Conservation (phyloP, 2,888 invertebrate genomes). For the Nomada hirtipes region DNA sequence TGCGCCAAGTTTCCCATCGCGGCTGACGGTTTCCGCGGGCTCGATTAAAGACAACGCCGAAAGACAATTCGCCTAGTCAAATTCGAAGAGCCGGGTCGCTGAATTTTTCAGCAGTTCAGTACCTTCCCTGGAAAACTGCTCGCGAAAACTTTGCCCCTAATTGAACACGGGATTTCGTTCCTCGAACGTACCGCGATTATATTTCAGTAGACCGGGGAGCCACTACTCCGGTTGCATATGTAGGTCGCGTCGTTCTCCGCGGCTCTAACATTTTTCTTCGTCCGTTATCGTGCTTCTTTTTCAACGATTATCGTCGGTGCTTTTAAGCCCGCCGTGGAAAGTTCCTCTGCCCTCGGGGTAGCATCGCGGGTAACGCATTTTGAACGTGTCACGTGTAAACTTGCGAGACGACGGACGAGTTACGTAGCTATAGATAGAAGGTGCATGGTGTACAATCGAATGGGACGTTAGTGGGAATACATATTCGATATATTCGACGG, state of each 20-base stretch:
- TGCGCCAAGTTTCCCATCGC: neutral
- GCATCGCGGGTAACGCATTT: neutral
- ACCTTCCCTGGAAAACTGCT: neutral
- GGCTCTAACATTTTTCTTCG: slow-evolving; percentile 16
- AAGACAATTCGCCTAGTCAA: neutral
- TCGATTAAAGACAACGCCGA: slow-evolving; percentile 8
- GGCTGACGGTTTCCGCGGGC: neutral
- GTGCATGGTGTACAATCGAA: neutral
- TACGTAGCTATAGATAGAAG: neutral
- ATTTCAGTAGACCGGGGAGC: slow-evolving; percentile 7
- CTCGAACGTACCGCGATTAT: slow-evolving; percentile 14
- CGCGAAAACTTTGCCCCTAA: slow-evolving; percentile 9
- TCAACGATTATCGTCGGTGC: slow-evolving; percentile 14
- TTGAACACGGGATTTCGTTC: slow-evolving; percentile 23
- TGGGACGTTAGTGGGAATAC: neutral
- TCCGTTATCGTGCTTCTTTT: slow-evolving; percentile 18
- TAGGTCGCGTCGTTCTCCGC: slow-evolving; percentile 23
- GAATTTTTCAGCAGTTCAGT: slow-evolving; percentile 8
- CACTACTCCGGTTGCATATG: slow-evolving; percentile 15
- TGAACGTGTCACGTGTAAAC: neutral
- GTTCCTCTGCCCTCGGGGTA: neutral
- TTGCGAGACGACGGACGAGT: neutral
- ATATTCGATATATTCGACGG: slow-evolving; percentile 4
- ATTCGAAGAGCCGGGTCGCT: neutral
- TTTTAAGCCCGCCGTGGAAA: slow-evolving; percentile 23